phyloP scores from a whole-genome alignment of 2,888 invertebrate species.

The Trissolcus brochymenae region DNA sequence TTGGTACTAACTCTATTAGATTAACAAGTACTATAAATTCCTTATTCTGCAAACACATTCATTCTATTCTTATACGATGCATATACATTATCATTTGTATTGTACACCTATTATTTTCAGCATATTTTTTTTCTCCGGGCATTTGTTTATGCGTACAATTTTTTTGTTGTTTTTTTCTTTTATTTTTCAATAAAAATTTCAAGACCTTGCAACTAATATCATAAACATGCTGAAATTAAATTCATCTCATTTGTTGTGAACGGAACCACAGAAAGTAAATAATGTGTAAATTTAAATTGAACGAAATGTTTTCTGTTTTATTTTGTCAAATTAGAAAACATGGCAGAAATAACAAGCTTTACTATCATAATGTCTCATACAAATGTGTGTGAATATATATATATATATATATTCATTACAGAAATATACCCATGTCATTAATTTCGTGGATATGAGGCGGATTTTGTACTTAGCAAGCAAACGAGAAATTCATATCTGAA shows the following conservation, averaged over 20 bases:
- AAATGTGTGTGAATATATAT: too few species aligned
- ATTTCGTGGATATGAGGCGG: constrained; percentile 12
- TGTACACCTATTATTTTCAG: constrained; percentile 47
- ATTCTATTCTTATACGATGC: constrained; percentile 49
- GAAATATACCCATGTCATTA: constrained; percentile 10
- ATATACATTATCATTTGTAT: constrained; percentile 54
- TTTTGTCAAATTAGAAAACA: constrained; percentile 40
- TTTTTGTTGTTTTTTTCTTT: constrained; percentile 7
- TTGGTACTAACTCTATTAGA: constrained; percentile 53
- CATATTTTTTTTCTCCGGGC: constrained; percentile 42
- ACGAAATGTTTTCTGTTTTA: constrained; percentile 16
- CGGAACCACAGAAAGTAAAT: neutral
- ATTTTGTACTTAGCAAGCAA: constrained; percentile 28
- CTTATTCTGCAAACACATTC: constrained; percentile 57
- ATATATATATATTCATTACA: constrained; percentile 24
- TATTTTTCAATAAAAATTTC: neutral
- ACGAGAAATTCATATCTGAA: constrained; percentile 4
- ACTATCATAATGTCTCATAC: constrained; percentile 33
- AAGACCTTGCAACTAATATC: too few species aligned
- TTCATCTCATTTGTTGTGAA: too few species aligned
- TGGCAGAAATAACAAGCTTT: constrained; percentile 54
- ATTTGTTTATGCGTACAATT: constrained; percentile 35
- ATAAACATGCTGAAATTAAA: too few species aligned
- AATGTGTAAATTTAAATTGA: neutral
- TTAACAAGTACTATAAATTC: constrained; percentile 58